Evolutionary conservation across 2,797 vertebrate species (phyloP), one percentile per base, ranked within the genome.

Genomic region (Lepilemur ruficaudatus): DNA sequence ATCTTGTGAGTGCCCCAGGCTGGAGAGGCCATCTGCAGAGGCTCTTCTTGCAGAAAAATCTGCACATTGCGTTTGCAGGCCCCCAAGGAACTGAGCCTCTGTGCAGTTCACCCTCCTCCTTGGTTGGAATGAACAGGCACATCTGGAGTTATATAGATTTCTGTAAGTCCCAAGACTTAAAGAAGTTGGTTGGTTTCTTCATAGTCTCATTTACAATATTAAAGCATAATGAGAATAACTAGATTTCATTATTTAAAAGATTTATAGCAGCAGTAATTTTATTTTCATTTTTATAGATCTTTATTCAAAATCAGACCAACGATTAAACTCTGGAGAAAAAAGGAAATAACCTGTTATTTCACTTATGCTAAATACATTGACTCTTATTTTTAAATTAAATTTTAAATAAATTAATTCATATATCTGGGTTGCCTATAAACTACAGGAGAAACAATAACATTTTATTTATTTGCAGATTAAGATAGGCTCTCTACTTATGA

Each of bases 351-450:
- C 28, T 84, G 8, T 76, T 92, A 87, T 92, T 90, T 95, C 85
- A 84, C 28, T 95, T 83, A 80, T 59, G 57, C 88, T 94, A 93
- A 96, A 83, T 78, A 70, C 13, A 72, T 84, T 95, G 35, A n/a
- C 91, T 95, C 84, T 95, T 41, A 55, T 84, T 96, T 83, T 63
- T 79, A 83, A 95, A 91, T 89, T 89, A 92, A 89, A 87, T 87
- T 70, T 94, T 50, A 6, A 93, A 30, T 81, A 81, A 81, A 81
- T 91, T 91, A 92, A 90, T 75, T 94, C 43, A 55, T 72, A 30
- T 25, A 30, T 81, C 72, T 83, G 15, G 55, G 59, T 78, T 91
- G 38, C 72, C n/a, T 82, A 2, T 93, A 93, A 95, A 82, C 50
- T 52, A 4, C n/a, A 79, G 89, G 20, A 91, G 70, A 93, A 70